These are phyloP conservation scores for Neomonachus schauinslandi DNA, from an alignment of 2,113 vertebrate genomes.

Conservation along the genomic window DNA sequence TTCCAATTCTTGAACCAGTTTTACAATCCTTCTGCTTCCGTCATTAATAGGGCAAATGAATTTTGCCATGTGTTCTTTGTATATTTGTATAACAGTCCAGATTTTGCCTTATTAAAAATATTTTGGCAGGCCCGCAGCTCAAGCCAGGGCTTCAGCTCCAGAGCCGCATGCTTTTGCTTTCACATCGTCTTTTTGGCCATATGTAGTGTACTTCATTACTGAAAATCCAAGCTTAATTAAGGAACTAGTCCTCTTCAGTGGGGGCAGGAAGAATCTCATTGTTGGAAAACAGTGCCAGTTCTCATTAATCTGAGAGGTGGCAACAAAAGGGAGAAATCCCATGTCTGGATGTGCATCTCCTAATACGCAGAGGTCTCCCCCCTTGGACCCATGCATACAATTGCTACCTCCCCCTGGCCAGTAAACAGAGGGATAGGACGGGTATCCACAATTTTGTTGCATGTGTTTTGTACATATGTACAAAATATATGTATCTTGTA, in stretches of 20 bases:
- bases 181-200: not conserved
- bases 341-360: not conserved
- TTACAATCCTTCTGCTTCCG: not conserved
- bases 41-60: not conserved
- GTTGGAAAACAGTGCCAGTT: not conserved
- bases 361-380: not conserved
- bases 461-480: not conserved
- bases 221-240: not conserved
- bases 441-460: not conserved
- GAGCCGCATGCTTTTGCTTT: not conserved
- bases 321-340: not conserved
- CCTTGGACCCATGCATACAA: not conserved
- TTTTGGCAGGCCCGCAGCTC: not conserved
- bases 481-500: not conserved
- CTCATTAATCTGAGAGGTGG: not conserved
- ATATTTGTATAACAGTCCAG: not conserved
- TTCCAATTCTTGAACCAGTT: not conserved
- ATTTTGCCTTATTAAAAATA: not conserved
- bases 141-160: not conserved
- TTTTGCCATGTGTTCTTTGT: not conserved
- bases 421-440: not conserved
- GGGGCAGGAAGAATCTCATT: not conserved
- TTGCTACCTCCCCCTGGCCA: not conserved
- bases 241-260: not conserved
- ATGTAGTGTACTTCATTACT: not conserved